Base-by-base conservation (phyloP, 64 coral and sea anemone species). In the Montipora cactus region DNA sequence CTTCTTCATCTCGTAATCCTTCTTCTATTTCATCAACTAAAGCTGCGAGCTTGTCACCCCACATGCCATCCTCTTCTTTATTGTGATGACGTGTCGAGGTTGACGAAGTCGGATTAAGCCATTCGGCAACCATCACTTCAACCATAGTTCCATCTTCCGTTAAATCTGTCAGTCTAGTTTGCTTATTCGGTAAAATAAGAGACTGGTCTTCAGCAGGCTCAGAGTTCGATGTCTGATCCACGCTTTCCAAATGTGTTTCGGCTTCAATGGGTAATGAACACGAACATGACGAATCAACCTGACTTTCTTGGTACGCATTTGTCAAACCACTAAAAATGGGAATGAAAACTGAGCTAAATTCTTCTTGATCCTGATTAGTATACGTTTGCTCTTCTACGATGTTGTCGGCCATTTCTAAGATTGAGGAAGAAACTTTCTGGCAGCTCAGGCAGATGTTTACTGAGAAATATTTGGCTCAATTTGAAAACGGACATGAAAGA, bases 11-110 rank as follows among this genome's bases (percentile, higher is more conserved):
- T 53, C 90, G 90, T 75, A 92, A 59, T 28, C 67, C 59, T 83
- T 74, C 90, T 49, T 91, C 90, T 76, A 75, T 92, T 92, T 92
- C 79, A 50, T 92, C 90, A 15, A 59, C 44, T 52, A 92, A 67
- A 51, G 67, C 70, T 23, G 4, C 18, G 47, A 91, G 74, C n/a
- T 46, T 46, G 19, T 91, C 90, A 67, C 74, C 90, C 79, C 49
- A 81, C 78, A 91, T 74, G 81, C 6, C 47, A 52, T 91, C 79
- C 19, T 74, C 45, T 37, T 90, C 88, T 77, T 79, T 19, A 46
- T 90, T 16, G 52, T 53, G 19, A 62, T 20, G 72, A 79, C 78
- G 37, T 59, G 76, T 49, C 6, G 76, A 90, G 76, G n/a, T 19
- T n/a, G 53, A 71, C 14, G 79, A 21, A 59, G 79, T 15, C 9